phyloP scores from a whole-genome alignment of 2,797 vertebrate species.

The Bucorvus abyssinicus region DNA sequence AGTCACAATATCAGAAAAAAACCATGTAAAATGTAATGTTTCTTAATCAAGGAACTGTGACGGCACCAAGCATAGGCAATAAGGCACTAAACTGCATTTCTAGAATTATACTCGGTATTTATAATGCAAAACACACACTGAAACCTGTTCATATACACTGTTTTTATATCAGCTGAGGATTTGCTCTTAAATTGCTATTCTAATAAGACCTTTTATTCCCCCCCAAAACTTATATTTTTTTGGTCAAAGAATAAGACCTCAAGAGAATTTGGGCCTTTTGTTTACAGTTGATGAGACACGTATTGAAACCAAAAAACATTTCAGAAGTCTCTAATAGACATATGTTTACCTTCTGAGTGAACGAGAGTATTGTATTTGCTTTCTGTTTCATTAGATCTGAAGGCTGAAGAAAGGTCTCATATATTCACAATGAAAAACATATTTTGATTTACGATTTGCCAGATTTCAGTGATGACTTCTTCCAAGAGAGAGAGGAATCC shows the following conservation, averaged over 20 bases:
- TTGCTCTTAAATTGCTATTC: not conserved
- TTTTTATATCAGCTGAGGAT: not conserved
- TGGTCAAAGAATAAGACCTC: not conserved
- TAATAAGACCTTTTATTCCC: not conserved
- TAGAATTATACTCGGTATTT: not conserved
- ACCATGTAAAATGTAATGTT: not conserved
- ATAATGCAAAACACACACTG: not conserved
- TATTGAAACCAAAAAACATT: constrained; percentile 46
- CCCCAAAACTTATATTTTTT: no score
- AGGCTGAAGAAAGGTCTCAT: constrained; percentile 35
- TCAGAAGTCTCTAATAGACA: constrained; percentile 31
- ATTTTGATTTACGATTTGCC: constrained; percentile 61
- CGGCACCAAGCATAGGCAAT: not conserved
- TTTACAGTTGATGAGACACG: constrained; percentile 37
- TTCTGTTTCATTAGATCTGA: constrained; percentile 54
- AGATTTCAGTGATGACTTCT: constrained; percentile 45
- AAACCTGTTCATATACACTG: not conserved
- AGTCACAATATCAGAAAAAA: not conserved
- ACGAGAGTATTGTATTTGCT: constrained; percentile 47
- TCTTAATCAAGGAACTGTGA: not conserved
- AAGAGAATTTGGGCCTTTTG: not conserved
- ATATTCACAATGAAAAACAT: constrained; percentile 47
- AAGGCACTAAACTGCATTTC: not conserved
- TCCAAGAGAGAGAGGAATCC: constrained; percentile 26
- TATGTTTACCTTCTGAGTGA: constrained; percentile 52